Conservation (phyloP, 2,113 vertebrate genomes). For the Athene noctua region DNA sequence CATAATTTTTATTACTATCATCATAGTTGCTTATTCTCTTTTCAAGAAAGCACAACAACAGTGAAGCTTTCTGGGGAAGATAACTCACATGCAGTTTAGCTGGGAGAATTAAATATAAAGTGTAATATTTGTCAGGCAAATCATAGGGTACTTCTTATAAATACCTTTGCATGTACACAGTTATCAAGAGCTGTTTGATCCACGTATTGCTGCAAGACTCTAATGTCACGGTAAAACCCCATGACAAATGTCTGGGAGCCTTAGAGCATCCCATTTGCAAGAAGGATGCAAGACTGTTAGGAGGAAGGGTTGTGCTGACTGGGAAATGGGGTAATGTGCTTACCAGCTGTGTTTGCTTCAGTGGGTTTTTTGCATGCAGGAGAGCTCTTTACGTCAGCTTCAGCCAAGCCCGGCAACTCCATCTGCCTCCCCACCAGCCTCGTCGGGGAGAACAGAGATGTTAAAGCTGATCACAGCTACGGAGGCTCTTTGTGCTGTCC, state of each 20-base stretch:
- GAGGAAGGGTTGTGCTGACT: neutral
- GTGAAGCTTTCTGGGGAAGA: neutral
- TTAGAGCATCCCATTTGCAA: neutral
- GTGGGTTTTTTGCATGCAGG: neutral
- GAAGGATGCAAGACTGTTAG: neutral
- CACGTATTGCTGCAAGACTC: neutral
- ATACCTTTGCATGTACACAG: neutral
- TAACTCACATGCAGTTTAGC: neutral
- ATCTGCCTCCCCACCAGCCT: neutral
- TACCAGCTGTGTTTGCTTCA: neutral
- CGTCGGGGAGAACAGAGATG: fast-evolving
- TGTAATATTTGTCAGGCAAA: neutral
- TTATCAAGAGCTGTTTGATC: neutral
- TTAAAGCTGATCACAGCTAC: neutral
- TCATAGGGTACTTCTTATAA: neutral
- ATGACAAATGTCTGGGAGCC: neutral
- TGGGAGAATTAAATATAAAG: neutral
- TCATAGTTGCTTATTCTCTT: neutral
- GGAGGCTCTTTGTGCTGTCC: neutral
- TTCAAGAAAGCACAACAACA: neutral
- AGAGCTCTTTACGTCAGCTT: neutral
- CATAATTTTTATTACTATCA: neutral
- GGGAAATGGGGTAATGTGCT: fast-evolving
- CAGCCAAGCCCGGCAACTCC: neutral
- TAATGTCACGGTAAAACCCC: neutral